Base-by-base conservation (phyloP, 2,113 vertebrate species). In the Pelodiscus sinensis region DNA sequence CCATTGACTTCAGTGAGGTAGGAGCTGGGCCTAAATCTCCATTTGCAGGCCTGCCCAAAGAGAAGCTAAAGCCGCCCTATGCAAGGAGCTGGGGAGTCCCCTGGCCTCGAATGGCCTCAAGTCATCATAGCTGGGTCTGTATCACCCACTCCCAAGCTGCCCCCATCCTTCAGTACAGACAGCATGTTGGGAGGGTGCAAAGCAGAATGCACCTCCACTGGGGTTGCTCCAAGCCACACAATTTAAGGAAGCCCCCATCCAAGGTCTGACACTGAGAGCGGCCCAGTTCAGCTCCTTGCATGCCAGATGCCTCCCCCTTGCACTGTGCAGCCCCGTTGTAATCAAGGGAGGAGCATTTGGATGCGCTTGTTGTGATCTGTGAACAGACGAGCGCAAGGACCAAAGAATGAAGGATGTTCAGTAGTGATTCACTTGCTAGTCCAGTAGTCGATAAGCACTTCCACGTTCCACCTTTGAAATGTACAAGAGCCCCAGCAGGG, bases 131-230 rank as follows among this genome's bases (percentile, higher is more conserved):
- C 2, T 19, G 65, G 65, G 9, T 35, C 9, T 71, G 35, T 4
- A 35, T 21, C n/a, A 35, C n/a, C n/a, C n/a, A 35, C 31, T 7
- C 31, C 9, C 18, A 71, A 65, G 14, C 13, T 31, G 27, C 29
- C 60, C 25, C 58, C 58, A 60, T 25, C 58, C 25, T 60, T 13
- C 58, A 27, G 58, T 27, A 62, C 9, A 62, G 60, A 62, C 2
- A 29, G 38, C 75, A 27, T 18, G 25, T 7, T 78, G 75, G 13
- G 22, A 50, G 9, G 0, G 1, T 58, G 29, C 2, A 60, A 18
- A 11, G 50, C 38, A 79, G 29, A 22, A 0, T 24, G 27, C 5
- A 4, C 1, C 9, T 51, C 3, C 1, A 1, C 44, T 44, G 44
- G 44, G 44, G 44, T 44, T 44, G 82, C 31, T 77, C 79, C 79